Evolutionary conservation across 1,140 invertebrate species (phyloP), one percentile per base, ranked within the genome.

Genomic region (Apis cerana): DNA sequence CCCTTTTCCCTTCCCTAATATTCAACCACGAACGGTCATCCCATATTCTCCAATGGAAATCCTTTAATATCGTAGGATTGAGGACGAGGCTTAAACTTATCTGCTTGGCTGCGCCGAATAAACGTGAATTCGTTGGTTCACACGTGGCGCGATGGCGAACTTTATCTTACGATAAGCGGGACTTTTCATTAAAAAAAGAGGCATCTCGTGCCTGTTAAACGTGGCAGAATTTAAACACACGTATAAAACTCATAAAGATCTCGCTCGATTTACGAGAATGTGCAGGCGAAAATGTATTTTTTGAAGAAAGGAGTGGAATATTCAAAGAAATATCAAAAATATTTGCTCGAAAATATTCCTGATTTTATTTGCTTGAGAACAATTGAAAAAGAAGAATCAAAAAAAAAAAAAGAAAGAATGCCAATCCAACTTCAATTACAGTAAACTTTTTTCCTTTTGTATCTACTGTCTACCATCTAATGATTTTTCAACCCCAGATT

Each of bases 1-100:
- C 15, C 33, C 65, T 17, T 54, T n/a, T 64, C 9, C 50, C 43
- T 50, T 43, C 48, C 17, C 13, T 23, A 48, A n/a, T 21, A 19
- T 54, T 33, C 59, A 9, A 33, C 54, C 70, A 8, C 23, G 27
- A 74, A 27, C 71, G 79, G 79, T 75, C 79, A 81, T 81, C 79
- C 50, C 43, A 43, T 81, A 75, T 75, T 54, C 52, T n/a, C 79
- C 61, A 65, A 67, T 81, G 61, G 52, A 81, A 75, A 81, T 81
- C 79, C 79, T 81, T 81, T 81, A 75, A 81, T 75, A 75, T 81
- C 71, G n/a, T 23, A 43, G 75, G 71, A 81, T 81, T 43, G 61
- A 67, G 78, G 27, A 80, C 69, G 65, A 12, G 59, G 78, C 50
- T 80, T 74, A 80, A 72, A 12, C 69, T 58, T 13, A 33, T 13